Base-by-base conservation (phyloP, 2,888 invertebrate species). In the Tipula vernalis region DNA sequence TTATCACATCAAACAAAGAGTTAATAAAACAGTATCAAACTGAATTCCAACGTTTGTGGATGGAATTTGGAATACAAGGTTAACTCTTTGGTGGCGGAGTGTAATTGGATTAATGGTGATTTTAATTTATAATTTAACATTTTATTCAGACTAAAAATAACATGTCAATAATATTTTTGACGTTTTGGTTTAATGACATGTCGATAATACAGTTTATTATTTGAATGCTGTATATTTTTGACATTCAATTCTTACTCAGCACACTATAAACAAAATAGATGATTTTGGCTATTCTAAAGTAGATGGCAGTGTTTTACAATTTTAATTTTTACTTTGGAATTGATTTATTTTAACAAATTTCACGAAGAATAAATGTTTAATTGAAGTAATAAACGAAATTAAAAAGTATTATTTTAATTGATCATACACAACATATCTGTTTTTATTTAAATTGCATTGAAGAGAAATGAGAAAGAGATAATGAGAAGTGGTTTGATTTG, bases 31-130 rank as follows among this genome's bases (percentile, higher is more conserved):
- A 86, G 71, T 91, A 89, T 87, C 89, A 90, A 87, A 71, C 86
- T 0, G 91, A 91, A 87, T 91, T 90, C 86, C 87, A 88, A 41
- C 89, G 90, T n/a, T 90, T 91, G 90, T 91, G 91, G 91, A 44
- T 86, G 44, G 57, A 87, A 0, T 90, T 90, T 84, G 39, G 41
- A 84, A 36, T 41, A 39, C 36, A 36, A 39, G n/a, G 39, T 39
- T 84, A 71, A n/a, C 71, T 71, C 71, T 71, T 18, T 18, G 10
- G 18, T 10, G 28, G 28, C 28, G 28, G 8, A 12, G 8, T 28
- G 3, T 2, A 28, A 71, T 28, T 28, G 71, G 28, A 28, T 71
- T 28, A 71, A 71, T 71, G 71, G 71, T 71, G 71, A 71, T 28
- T 71, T 71, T 28, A 71, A 71, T 71, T 71, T 71, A 71, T 28